Conservation (phyloP, 2,113 vertebrate species). For the Atractosteus spatula region DNA sequence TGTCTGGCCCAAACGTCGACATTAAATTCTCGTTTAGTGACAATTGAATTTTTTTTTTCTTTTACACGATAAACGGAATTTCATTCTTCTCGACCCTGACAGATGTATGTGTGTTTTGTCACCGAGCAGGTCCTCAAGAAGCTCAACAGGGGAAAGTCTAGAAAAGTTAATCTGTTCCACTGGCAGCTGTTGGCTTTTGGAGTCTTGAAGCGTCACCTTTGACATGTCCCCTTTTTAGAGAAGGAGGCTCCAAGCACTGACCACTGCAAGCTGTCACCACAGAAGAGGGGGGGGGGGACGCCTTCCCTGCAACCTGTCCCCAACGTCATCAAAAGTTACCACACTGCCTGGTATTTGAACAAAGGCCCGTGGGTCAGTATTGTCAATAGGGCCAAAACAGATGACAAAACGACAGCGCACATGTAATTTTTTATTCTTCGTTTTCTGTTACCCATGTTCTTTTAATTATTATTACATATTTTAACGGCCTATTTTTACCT, state of each 20-base stretch:
- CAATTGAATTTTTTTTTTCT: conserved; percentile 22
- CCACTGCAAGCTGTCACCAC: conserved; percentile 79
- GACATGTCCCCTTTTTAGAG: conserved; percentile 74
- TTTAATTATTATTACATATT: no score
- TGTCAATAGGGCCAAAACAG: neutral
- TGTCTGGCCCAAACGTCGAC: conserved; percentile 36
- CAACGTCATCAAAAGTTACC: conserved; percentile 33
- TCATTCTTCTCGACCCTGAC: conserved; percentile 63
- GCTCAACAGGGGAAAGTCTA: conserved; percentile 73
- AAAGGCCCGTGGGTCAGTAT: no score
- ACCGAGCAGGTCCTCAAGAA: conserved; percentile 67
- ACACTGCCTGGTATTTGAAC: conserved; percentile 11
- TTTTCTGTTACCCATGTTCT: no score
- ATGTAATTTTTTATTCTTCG: no score
- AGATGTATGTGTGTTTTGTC: conserved; percentile 69
- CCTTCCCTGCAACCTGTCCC: conserved; percentile 47
- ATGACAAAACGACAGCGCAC: no score
- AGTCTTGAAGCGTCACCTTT: conserved; percentile 90
- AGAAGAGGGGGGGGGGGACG: conserved; percentile 56
- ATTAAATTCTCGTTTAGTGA: conserved; percentile 63
- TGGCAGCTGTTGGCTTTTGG: conserved; percentile 83
- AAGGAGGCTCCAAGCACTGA: conserved; percentile 69
- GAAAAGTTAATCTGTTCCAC: conserved; percentile 77
- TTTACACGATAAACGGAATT: conserved; percentile 59
- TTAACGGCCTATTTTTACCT: no score